A percentile compares a stretch with the other conserved stretches of the same genome.
Evolutionary conservation across 2,113 vertebrate species (phyloP).

Genomic region (Pelodiscus sinensis): DNA sequence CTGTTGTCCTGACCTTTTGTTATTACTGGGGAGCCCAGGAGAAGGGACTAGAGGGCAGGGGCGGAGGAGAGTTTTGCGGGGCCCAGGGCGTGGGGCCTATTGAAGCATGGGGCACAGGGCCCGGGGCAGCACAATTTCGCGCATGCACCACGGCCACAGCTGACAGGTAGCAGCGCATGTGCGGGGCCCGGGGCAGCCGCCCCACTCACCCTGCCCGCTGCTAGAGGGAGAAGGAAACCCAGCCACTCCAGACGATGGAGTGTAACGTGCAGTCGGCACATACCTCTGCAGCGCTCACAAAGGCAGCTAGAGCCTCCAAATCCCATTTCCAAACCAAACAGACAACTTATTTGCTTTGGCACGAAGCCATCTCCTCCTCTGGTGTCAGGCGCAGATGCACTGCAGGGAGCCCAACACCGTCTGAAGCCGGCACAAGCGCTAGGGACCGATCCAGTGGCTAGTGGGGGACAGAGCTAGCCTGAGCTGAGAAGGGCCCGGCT

Average conservation of each 20-base stretch:
- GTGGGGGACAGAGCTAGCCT: neutral
- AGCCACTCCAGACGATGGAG: neutral
- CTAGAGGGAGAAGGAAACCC: neutral
- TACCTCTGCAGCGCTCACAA: neutral
- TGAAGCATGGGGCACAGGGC: too few relatives aligned
- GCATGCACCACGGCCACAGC: too few relatives aligned
- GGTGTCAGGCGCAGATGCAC: neutral
- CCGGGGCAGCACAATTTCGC: too few relatives aligned
- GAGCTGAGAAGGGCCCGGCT: neutral
- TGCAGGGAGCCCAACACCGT: neutral
- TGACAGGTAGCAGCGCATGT: too few relatives aligned
- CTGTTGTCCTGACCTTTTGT: accelerated
- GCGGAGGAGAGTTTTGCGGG: too few relatives aligned
- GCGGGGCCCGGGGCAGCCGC: too few relatives aligned
- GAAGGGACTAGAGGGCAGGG: neutral
- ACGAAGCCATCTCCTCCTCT: neutral
- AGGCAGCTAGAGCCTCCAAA: neutral
- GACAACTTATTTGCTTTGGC: neutral
- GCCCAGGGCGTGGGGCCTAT: too few relatives aligned
- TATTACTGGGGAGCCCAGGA: neutral
- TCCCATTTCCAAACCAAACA: neutral
- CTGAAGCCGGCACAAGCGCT: slow-evolving; percentile 21
- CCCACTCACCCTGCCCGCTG: too few relatives aligned
- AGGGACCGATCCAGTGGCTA: too few relatives aligned
- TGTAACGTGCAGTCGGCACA: neutral